Evolutionary conservation across 1,140 invertebrate genomes (phyloP).

Genomic region (Megalopta genalis): DNA sequence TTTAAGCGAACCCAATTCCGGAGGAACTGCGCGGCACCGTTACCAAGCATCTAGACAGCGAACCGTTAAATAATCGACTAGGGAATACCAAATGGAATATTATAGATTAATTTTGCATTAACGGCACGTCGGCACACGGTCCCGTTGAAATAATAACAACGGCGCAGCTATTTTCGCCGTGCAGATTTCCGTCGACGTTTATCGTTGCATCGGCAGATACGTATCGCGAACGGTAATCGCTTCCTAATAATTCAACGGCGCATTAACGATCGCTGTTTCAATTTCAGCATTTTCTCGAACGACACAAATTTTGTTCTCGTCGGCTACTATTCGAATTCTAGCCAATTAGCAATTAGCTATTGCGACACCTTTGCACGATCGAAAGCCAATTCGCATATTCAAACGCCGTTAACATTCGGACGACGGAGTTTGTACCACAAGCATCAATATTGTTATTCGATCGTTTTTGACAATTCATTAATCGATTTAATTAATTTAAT

Average conservation of each 20-base stretch:
- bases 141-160: neutral
- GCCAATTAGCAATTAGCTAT: no score
- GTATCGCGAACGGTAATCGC: neutral
- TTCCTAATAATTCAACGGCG: neutral
- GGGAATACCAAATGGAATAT: neutral
- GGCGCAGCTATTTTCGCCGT: neutral
- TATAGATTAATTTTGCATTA: neutral
- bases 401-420: no score
- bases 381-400: no score
- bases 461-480: no score
- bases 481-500: no score
- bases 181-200: neutral
- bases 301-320: neutral
- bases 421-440: no score
- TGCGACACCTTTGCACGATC: no score
- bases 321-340: no score
- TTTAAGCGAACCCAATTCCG: conserved; percentile 27
- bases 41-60: neutral
- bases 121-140: neutral
- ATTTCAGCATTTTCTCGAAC: neutral
- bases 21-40: neutral
- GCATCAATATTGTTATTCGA: no score
- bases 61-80: neutral
- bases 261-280: neutral
- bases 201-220: neutral